Evolutionary conservation across 2,888 invertebrate species (phyloP).

Genomic region (Cheilosia scutellata): DNA sequence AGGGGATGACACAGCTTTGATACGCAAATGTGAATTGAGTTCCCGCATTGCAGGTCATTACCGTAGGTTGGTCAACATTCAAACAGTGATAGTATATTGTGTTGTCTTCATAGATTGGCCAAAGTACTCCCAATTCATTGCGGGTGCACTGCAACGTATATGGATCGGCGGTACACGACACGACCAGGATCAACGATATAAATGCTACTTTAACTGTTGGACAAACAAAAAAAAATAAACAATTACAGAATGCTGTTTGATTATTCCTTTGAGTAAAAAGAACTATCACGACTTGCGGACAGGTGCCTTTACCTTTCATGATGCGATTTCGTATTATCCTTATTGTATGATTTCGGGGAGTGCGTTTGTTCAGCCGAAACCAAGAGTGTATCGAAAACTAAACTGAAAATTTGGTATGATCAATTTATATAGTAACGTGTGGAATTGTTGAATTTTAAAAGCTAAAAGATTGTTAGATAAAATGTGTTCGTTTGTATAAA

Average conservation of each 20-base stretch:
- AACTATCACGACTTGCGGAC: not conserved
- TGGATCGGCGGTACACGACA: conserved; percentile 78
- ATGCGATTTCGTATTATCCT: conserved; percentile 33
- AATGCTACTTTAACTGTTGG: conserved; percentile 61
- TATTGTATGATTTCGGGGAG: not conserved
- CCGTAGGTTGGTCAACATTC: conserved; percentile 76
- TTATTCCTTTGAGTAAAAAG: not conserved
- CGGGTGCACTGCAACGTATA: conserved; percentile 79
- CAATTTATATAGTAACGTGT: conserved; percentile 60
- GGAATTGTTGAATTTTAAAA: conserved; percentile 29
- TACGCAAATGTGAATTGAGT: conserved; percentile 81
- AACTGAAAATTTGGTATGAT: conserved; percentile 41
- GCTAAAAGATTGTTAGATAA: conserved; percentile 31
- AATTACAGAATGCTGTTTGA: not conserved
- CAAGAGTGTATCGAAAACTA: conserved; percentile 63
- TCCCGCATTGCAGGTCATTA: conserved; percentile 80
- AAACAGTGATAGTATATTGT: conserved; percentile 81
- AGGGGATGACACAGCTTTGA: conserved; percentile 80
- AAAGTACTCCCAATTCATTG: conserved; percentile 81
- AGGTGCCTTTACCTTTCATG: conserved; percentile 79
- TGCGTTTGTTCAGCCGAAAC: conserved; percentile 52
- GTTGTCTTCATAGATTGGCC: conserved; percentile 82
- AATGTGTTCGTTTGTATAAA: conserved; percentile 1
- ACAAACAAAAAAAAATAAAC: conserved; percentile 6
- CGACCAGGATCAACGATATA: conserved; percentile 78